Evolutionary conservation across 2,113 vertebrate species (phyloP), one percentile per base, ranked within the genome.

Genomic region (Heterocephalus glaber): DNA sequence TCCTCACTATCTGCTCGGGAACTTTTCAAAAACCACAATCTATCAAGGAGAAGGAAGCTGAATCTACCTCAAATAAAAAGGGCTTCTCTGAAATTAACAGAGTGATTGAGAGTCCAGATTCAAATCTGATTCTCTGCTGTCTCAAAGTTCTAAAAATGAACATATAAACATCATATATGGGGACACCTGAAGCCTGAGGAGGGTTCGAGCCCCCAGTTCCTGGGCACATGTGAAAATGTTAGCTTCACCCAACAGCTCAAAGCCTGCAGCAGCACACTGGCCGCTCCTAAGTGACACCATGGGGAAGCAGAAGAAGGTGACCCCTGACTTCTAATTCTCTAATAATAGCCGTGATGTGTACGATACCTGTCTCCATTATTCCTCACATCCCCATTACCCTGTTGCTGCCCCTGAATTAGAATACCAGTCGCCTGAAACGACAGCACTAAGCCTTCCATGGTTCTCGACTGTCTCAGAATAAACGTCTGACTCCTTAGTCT

Each of bases 1-100:
- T 90, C 65, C 82, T 95, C 85, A 76, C 88, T 92, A 96, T 44
- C 92, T 95, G 63, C 70, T 87, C 35, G 79, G 81, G 47, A 44
- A 24, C 33, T 93, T 96, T 87, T 90, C 17, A 83, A 95, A 95
- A 90, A 81, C 81, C 65, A 95, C 14, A 94, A 3, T 76, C 86
- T 79, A 68, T 76, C 86, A 79, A 83, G 86, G 49, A 65, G 79
- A 49, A 86, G 54, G n/a, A 33, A 56, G 16, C 24, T 74, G 41
- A 93, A 82, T 56, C 38, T 54, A 87, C 33, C 30, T 86, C 82
- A 86, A 61, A 61, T 54, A 76, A 89, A 65, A 89, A 91, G 28
- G 24, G 19, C 35, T 66, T 60, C 26, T 74, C 8, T 95, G 61
- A 96, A 93, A 93, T 92, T 19, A 90, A 52, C 20, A 58, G 5